phyloP scores from a whole-genome alignment of 2,113 vertebrate genomes.

The Lethenteron reissneri region DNA sequence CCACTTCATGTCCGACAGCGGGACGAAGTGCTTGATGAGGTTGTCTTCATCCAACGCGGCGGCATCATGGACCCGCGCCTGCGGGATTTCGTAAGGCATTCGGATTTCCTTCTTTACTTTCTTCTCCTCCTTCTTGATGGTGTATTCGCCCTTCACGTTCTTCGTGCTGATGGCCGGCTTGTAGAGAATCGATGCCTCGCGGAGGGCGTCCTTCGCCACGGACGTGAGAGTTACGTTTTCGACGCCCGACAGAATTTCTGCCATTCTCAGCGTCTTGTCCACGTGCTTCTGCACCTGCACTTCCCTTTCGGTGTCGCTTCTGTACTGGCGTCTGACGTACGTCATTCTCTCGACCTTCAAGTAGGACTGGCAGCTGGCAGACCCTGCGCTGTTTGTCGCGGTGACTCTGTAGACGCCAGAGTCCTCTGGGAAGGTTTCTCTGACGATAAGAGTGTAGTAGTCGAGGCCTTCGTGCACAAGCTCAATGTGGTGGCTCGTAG shows the following conservation, averaged over 20 bases:
- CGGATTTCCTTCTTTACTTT: slow-evolving; percentile 44
- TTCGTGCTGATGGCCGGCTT: slow-evolving; percentile 73
- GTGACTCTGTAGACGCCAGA: slow-evolving; percentile 80
- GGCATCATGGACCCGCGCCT: slow-evolving; percentile 35
- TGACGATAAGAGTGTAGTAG: slow-evolving; percentile 74
- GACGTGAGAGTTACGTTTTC: slow-evolving; percentile 49
- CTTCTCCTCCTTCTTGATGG: slow-evolving; percentile 47
- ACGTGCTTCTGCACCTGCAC: slow-evolving; percentile 34
- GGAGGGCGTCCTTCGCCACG: slow-evolving; percentile 58
- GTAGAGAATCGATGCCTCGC: slow-evolving; percentile 65
- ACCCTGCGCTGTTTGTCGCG: slow-evolving; percentile 83
- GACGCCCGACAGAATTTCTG: slow-evolving; percentile 53
- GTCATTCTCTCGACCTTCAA: slow-evolving; percentile 57
- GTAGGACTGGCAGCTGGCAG: slow-evolving; percentile 74
- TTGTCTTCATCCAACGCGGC: slow-evolving; percentile 51
- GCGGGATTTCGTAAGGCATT: slow-evolving; percentile 74
- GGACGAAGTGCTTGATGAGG: slow-evolving; percentile 66
- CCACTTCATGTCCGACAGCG: slow-evolving; percentile 96
- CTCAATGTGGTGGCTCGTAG: slow-evolving; percentile 68
- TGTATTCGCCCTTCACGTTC: slow-evolving; percentile 56
- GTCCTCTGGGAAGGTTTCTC: slow-evolving; percentile 69
- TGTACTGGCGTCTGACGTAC: slow-evolving; percentile 66
- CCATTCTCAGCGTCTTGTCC: slow-evolving; percentile 70
- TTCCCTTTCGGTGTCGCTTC: slow-evolving; percentile 36
- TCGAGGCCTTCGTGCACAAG: slow-evolving; percentile 83